Evolutionary conservation across 2,797 vertebrate species (phyloP), one percentile per base, ranked within the genome.

Genomic region (Trachurus trachurus): DNA sequence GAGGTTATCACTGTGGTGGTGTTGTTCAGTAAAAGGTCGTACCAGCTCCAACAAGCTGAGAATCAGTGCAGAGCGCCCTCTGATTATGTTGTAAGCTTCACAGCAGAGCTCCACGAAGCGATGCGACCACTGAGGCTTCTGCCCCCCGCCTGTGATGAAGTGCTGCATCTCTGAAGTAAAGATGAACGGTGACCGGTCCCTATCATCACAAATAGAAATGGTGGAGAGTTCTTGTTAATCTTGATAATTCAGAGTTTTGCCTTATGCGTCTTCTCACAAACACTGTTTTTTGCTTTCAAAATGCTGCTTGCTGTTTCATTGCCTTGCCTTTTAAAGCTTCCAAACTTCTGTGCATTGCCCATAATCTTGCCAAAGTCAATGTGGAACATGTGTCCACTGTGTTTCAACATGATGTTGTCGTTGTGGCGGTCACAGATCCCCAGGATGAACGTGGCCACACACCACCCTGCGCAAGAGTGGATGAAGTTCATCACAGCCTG

Each of bases 401-500:
- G 96, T 86, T 96, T 98, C 83, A 99, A 88, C 97, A 99, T 99
- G 94, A 99, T 99, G 93, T 99, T 99, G 95, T 99, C 98, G 0
- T 99, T 99, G 93, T 99, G 98, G 3, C 98, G 95, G 88, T 99
- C 98, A 0, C 98, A 99, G 94, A 99, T 98, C 19, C 98, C 98
- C 89, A 99, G 91, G 77, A 99, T 96, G 0, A 98, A 99, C 0
- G 98, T 99, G 80, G 96, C 96, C 71, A 99, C 98, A 0, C 98
- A 99, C 95, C 98, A 99, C 67, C 98, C 98, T 0, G 98, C 98
- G 0, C 98, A 98, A 0, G 98, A 99, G 82, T 97, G 97, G 87
- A 99, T 96, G 93, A 99, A 99, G 91, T 97, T 99, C 85, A 96
- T 95, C 85, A 98, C 98, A 0, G 98, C 98, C 98, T 99, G 87